Evolutionary conservation across 2,113 vertebrate genomes (phyloP).

Genomic region (Hyperoodon ampullatus): DNA sequence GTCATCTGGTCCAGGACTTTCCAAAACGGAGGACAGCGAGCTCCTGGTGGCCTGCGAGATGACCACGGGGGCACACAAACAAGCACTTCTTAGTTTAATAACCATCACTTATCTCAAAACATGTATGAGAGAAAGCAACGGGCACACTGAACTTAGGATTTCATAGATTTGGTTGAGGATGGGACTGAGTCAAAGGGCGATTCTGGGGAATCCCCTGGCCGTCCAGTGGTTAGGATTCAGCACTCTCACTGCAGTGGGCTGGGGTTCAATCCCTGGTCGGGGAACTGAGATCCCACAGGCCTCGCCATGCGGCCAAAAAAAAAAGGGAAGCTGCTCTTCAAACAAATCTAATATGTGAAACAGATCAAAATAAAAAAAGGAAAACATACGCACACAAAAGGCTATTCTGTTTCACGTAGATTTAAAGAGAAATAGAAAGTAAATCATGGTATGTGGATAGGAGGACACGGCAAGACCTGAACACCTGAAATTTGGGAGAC

Average conservation of each 20-base stretch:
- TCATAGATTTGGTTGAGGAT: neutral
- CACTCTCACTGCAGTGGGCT: too few species aligned
- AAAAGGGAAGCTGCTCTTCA: neutral
- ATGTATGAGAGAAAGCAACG: neutral
- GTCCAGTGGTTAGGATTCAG: neutral
- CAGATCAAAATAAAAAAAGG: neutral
- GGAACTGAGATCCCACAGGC: neutral
- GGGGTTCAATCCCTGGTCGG: neutral
- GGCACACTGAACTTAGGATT: too few species aligned
- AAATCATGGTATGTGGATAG: neutral
- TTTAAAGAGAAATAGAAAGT: neutral
- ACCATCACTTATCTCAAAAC: neutral
- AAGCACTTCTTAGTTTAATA: neutral
- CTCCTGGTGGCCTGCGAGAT: neutral
- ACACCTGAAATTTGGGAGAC: neutral
- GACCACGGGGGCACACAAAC: neutral
- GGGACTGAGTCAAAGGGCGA: neutral
- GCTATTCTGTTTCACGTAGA: too few species aligned
- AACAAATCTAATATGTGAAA: slow-evolving; percentile 15
- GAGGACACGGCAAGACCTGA: neutral
- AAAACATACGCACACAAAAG: neutral
- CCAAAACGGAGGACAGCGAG: accelerated
- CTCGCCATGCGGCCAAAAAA: neutral
- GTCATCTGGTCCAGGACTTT: too few species aligned
- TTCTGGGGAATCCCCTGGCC: neutral